These are phyloP conservation scores for Cuculus canorus DNA, from an alignment of 2,797 vertebrate species.

Conservation along the genomic window DNA sequence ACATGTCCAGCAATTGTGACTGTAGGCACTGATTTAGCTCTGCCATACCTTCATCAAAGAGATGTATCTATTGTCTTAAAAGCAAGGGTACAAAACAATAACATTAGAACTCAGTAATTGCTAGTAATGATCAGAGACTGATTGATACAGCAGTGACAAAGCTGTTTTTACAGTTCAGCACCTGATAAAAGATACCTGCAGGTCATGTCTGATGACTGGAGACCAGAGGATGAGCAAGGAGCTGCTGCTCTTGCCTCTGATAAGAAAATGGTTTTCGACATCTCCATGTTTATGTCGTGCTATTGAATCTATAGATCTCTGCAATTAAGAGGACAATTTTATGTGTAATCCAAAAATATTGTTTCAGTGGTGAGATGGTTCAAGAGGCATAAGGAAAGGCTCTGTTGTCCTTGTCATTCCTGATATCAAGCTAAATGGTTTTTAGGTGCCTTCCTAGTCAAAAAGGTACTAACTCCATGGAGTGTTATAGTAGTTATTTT, in stretches of 20 bases:
- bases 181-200: not conserved
- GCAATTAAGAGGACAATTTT: not conserved
- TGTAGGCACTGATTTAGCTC: not conserved
- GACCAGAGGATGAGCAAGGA: not conserved
- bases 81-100: not conserved
- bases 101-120: not conserved
- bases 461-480: not conserved
- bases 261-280: not conserved
- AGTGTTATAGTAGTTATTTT: not conserved
- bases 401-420: not conserved
- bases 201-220: not conserved
- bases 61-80: not conserved
- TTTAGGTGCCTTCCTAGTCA: not conserved
- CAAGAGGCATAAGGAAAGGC: not conserved
- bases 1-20: not conserved
- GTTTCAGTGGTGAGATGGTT: not conserved
- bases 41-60: not conserved
- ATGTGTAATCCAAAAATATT: not conserved
- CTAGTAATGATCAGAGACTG: not conserved
- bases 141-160: not conserved
- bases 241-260: not conserved
- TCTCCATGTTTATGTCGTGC: not conserved
- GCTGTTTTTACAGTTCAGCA: not conserved
- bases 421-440: not conserved
- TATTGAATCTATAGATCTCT: not conserved